A percentile compares a stretch with the other conserved stretches of the same genome.
Conservation (phyloP, 2,113 vertebrate species). For the Cromileptes altivelis region DNA sequence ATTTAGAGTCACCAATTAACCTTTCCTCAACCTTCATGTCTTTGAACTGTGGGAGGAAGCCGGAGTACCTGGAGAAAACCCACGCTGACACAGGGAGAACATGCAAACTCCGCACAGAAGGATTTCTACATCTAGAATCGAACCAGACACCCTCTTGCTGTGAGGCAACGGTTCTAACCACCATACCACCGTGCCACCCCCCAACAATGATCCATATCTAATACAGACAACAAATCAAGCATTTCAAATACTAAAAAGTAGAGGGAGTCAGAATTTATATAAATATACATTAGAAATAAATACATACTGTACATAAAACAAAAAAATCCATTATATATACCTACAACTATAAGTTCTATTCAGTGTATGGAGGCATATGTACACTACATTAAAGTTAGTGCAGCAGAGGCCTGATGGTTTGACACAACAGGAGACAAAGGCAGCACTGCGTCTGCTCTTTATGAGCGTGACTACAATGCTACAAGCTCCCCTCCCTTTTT, state of each 20-base stretch:
- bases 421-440: slow-evolving; percentile 30
- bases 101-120: too few relatives aligned
- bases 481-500: slow-evolving; percentile 62
- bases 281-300: neutral
- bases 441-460: slow-evolving; percentile 41
- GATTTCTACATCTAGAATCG: too few relatives aligned
- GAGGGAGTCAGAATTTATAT: neutral
- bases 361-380: neutral
- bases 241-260: too few relatives aligned
- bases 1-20: too few relatives aligned
- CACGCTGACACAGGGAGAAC: too few relatives aligned
- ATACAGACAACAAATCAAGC: neutral
- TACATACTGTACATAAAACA: neutral
- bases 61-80: too few relatives aligned
- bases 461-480: slow-evolving; percentile 59
- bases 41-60: too few relatives aligned
- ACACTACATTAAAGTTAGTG: neutral
- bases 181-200: too few relatives aligned
- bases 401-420: slow-evolving; percentile 14
- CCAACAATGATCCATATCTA: too few relatives aligned
- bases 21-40: too few relatives aligned
- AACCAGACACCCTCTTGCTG: too few relatives aligned
- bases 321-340: neutral
- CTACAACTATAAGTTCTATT: neutral
- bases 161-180: too few relatives aligned